Evolutionary conservation across 2,113 vertebrate genomes (phyloP), one percentile per base, ranked within the genome.

Genomic region (Nothobranchius kuhntae): DNA sequence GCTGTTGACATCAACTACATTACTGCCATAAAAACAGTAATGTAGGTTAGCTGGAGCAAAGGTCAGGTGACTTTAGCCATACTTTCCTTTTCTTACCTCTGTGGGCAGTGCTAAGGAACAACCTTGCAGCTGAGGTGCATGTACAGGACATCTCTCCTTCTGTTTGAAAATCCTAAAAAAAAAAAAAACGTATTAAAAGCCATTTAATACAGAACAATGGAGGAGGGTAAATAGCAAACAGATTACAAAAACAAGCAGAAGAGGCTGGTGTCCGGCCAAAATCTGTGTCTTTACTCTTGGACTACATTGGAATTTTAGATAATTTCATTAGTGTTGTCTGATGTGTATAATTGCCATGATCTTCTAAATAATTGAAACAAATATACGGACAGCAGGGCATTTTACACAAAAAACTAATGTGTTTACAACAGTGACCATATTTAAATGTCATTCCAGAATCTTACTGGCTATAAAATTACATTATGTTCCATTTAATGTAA

Each of bases 111-210:
- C 77, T 89, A 3, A 93, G 66, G 17, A 94, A 80, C 75, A 91
- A 63, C 70, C 90, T 89, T 61, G 81, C 92, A 65, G 91, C 91
- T 42, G 91, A 88, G n/a, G 88, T 77, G 58, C 91, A 93, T 3
- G 91, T 81, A 61, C 93, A 92, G 73, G 92, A 92, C 93, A 94
- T 94, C 71, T 81, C 51, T 15, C 59, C 67, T 63, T 69, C 70
- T 46, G 52, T 63, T 14, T 75, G 40, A 65, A 75, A 76, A 68
- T 44, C 76, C 81, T 78, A 65, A 57, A 73, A 63, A 47, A 46
- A 30, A 76, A 30, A 30, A 30, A 30, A 30, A 30, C 30, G 21
- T 21, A 30, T 30, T 30, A 30, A 73, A 0, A 58, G 52, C 73
- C 9, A 36, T 6, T 68, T 15, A 50, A 48, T 38, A 53, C 15